Conservation (phyloP, 2,113 vertebrate genomes). For the Hippotragus niger region DNA sequence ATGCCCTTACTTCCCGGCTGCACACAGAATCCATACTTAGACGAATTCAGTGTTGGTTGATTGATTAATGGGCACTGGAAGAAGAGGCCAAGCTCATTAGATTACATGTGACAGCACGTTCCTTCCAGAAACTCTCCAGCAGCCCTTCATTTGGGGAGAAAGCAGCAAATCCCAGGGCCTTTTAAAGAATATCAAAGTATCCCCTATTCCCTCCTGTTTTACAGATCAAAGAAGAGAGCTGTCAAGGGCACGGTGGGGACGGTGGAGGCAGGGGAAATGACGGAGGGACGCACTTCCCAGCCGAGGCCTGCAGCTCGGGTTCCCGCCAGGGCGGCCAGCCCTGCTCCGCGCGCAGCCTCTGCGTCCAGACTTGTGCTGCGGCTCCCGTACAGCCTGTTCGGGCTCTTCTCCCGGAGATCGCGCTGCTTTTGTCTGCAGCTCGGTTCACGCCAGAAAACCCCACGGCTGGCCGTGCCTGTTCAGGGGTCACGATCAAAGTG, state of each 20-base stretch:
- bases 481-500: constrained; percentile 39
- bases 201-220: neutral
- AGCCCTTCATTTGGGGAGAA: neutral
- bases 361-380: neutral
- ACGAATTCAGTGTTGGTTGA: neutral
- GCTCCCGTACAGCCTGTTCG: neutral
- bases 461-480: constrained; percentile 17
- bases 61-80: neutral
- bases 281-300: neutral
- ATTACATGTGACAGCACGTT: constrained; percentile 26
- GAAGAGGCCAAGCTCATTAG: constrained; percentile 2
- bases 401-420: neutral
- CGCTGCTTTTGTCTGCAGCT: neutral
- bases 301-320: neutral
- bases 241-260: neutral
- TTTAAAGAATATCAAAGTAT: neutral
- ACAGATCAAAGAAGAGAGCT: neutral
- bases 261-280: neutral
- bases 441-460: constrained; percentile 21
- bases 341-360: neutral
- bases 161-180: neutral
- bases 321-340: neutral
- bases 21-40: neutral
- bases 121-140: neutral
- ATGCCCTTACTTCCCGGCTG: neutral